These are phyloP conservation scores for Cygnus buccinator DNA, from an alignment of 2,113 vertebrate genomes.

Conservation along the genomic window DNA sequence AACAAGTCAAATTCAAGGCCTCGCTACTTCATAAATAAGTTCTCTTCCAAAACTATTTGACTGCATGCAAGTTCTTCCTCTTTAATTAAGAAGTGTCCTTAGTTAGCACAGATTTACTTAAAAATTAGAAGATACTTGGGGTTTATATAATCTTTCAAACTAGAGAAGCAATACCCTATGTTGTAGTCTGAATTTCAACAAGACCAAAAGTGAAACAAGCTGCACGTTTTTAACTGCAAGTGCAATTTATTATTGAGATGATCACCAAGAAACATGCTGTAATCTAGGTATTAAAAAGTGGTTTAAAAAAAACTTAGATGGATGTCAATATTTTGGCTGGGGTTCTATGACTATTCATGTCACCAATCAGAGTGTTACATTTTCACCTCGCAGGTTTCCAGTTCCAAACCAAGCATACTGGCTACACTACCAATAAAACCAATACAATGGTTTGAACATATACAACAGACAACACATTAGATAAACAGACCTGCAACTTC, in stretches of 20 bases:
- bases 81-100: neutral
- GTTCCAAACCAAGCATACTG: neutral
- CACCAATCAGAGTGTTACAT: neutral
- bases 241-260: neutral
- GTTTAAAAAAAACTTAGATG: neutral
- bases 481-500: neutral
- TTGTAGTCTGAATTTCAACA: neutral
- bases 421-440: neutral
- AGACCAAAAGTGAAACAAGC: neutral
- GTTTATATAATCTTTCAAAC: neutral
- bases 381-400: neutral
- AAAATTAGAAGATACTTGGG: neutral
- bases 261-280: rapidly evolving
- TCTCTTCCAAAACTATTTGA: neutral
- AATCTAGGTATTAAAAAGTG: neutral
- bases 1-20: neutral
- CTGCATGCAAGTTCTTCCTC: neutral
- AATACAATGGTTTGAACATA: neutral
- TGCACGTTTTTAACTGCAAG: neutral
- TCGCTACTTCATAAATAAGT: neutral
- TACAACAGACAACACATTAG: neutral
- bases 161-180: neutral
- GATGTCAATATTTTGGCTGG: neutral
- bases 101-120: neutral
- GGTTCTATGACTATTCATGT: neutral